Evolutionary conservation across 2,113 vertebrate genomes (phyloP).

Genomic region (Bungarus multicinctus): DNA sequence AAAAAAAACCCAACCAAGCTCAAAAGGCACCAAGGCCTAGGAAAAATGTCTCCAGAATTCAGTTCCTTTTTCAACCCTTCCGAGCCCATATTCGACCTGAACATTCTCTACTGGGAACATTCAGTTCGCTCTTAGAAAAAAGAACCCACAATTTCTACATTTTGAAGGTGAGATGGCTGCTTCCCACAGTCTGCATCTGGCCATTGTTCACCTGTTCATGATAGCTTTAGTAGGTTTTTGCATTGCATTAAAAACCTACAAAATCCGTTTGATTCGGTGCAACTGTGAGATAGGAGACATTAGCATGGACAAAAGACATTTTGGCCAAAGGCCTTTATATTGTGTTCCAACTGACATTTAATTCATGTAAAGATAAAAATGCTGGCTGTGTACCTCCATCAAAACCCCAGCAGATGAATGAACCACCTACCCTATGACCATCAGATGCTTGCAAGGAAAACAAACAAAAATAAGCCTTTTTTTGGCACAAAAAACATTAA

Average conservation of each 20-base stretch:
- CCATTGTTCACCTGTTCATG: background rate
- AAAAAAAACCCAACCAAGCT: background rate
- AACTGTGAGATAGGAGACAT: background rate
- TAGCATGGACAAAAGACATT: background rate
- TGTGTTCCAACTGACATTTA: background rate
- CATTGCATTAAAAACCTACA: background rate
- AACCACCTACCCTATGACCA: constrained; percentile 60
- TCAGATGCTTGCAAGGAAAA: constrained; percentile 66
- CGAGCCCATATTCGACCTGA: background rate
- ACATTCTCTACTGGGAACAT: background rate
- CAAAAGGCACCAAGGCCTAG: background rate
- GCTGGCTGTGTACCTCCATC: constrained; percentile 35
- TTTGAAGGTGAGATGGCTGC: background rate
- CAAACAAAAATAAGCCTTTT: constrained; percentile 59
- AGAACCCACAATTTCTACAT: background rate
- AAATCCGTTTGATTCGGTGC: background rate
- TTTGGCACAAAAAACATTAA: constrained; percentile 52
- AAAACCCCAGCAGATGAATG: constrained; percentile 58
- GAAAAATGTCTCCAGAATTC: background rate
- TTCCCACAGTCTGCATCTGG: background rate
- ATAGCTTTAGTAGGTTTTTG: background rate
- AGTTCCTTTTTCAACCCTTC: background rate
- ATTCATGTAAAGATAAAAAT: background rate
- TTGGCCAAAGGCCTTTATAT: background rate
- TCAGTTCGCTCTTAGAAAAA: background rate